Conservation (phyloP, 2,113 vertebrate species). For the Zeus faber region DNA sequence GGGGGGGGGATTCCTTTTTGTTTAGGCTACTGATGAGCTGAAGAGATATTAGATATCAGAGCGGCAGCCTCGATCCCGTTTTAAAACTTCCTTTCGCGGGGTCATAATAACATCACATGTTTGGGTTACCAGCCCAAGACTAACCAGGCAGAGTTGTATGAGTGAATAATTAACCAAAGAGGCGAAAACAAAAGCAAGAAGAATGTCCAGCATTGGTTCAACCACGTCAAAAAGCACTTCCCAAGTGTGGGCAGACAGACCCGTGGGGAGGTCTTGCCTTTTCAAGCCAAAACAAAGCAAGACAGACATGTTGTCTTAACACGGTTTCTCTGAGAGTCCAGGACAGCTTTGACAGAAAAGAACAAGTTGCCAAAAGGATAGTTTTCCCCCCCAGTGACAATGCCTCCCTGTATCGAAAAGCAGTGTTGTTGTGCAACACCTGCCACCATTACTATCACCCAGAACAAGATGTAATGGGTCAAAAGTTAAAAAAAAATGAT, state of each 20-base stretch:
- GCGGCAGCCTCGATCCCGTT: slow-evolving; percentile 8
- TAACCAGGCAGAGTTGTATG: slow-evolving; percentile 8
- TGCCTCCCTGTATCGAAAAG: slow-evolving; percentile 38
- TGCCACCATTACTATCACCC: slow-evolving; percentile 30
- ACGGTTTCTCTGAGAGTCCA: slow-evolving; percentile 34
- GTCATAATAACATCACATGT: slow-evolving; percentile 26
- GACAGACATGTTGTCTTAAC: slow-evolving; percentile 47
- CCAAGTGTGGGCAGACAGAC: slow-evolving; percentile 14
- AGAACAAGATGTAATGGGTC: slow-evolving; percentile 1
- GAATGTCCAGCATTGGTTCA: slow-evolving; percentile 24
- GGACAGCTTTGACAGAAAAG: slow-evolving; percentile 45
- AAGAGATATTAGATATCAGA: slow-evolving; percentile 21
- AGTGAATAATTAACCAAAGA: slow-evolving; percentile 51
- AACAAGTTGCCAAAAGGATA: slow-evolving; percentile 29
- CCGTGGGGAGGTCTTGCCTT: slow-evolving; percentile 33
- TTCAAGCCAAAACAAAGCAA: slow-evolving; percentile 51
- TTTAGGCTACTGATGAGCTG: slow-evolving; percentile 39
- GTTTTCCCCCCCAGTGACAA: slow-evolving; percentile 18
- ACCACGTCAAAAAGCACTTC: slow-evolving; percentile 25
- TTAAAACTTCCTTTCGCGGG: slow-evolving; percentile 16
- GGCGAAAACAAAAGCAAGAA: neutral
- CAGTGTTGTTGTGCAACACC: slow-evolving; percentile 42
- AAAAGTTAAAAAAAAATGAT: slow-evolving; percentile 7
- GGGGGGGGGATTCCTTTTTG: slow-evolving; percentile 14
- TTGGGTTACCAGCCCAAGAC: slow-evolving; percentile 13